These are phyloP conservation scores for Trichonephila clavipes DNA, from an alignment of 1,140 invertebrate species.

Conservation along the genomic window DNA sequence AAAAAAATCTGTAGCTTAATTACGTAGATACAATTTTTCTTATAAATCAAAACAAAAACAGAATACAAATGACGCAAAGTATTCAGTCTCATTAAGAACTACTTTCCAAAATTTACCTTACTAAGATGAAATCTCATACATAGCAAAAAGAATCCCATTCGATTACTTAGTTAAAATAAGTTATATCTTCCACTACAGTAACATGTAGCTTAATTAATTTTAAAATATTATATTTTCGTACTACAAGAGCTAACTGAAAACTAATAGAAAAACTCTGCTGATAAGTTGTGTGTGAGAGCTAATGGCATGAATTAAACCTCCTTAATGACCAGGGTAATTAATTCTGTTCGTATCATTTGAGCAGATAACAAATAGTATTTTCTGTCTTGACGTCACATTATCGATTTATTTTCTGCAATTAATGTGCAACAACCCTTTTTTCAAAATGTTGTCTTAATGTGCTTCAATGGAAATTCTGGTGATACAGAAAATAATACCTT, in stretches of 20 bases:
- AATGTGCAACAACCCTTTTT: not conserved
- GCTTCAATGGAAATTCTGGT: not conserved
- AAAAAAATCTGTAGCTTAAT: no score
- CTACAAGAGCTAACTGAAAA: not conserved
- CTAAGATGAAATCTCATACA: no score
- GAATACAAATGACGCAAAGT: no score
- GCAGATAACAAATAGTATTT: conserved; percentile 10
- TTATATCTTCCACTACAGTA: not conserved
- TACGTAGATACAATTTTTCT: no score
- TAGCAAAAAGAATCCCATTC: not conserved
- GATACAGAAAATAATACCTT: not conserved
- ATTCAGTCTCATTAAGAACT: no score
- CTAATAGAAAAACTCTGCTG: not conserved
- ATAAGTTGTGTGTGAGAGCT: not conserved
- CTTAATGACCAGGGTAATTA: conserved; percentile 18
- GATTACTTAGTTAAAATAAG: not conserved
- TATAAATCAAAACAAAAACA: no score
- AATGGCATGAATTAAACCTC: conserved; percentile 11
- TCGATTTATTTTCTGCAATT: not conserved
- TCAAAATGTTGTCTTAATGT: not conserved
- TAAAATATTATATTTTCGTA: not conserved
- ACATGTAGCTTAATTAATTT: not conserved
- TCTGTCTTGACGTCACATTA: not conserved
- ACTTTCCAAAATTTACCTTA: no score
- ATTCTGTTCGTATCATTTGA: not conserved